A percentile compares a stretch with the other conserved stretches of the same genome.
Conservation (phyloP, 92 coral and sea anemone species). For the Zoanthus solanderi region DNA sequence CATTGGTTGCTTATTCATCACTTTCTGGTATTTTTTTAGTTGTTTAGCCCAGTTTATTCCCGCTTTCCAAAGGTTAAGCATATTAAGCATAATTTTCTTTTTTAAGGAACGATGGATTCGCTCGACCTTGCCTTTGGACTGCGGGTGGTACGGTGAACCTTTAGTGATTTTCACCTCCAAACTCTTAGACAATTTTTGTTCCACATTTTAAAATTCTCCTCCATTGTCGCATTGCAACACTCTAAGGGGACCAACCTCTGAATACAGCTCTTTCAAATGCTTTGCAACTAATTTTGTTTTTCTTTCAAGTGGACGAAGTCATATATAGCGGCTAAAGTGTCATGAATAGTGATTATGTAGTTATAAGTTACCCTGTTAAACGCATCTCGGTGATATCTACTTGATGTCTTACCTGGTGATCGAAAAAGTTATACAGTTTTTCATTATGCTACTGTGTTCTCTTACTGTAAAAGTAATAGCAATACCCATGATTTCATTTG, state of each 20-base stretch:
- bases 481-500: no score
- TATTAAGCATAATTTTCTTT: constrained; percentile 41
- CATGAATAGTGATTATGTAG: constrained; percentile 63
- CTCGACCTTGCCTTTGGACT: constrained; percentile 65
- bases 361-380: constrained; percentile 32
- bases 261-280: not conserved
- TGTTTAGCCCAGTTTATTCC: constrained; percentile 66
- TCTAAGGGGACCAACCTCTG: constrained; percentile 40
- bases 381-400: no score
- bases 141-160: constrained; percentile 66
- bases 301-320: constrained; percentile 59
- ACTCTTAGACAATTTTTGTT: constrained; percentile 32
- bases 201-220: constrained; percentile 53
- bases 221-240: constrained; percentile 65
- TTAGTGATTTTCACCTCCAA: constrained; percentile 50
- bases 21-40: constrained; percentile 53
- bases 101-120: constrained; percentile 53
- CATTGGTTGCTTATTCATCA: not conserved
- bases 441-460: no score
- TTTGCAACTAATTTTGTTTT: constrained; percentile 38
- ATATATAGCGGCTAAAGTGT: constrained; percentile 60
- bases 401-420: no score
- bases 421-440: no score
- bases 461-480: no score
- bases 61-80: constrained; percentile 11